Evolutionary conservation across 1,140 invertebrate species (phyloP), one percentile per base, ranked within the genome.

Genomic region (Thalassaphorura encarpata): DNA sequence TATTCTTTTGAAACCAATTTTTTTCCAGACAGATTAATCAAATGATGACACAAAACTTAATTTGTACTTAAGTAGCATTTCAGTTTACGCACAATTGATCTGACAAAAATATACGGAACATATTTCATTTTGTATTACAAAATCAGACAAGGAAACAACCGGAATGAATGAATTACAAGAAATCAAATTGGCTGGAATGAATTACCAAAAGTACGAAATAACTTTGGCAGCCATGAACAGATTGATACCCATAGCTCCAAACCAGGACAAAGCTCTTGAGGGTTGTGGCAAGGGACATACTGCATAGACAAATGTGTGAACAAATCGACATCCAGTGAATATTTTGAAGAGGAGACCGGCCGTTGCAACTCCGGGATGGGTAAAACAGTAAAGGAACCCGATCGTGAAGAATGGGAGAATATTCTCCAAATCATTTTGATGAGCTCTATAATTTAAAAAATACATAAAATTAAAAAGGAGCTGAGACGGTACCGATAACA

Each of bases 391-490:
- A 1, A 82, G 58, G 0, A 76, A 72, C 1, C 77, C 80, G 39
- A 79, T 69, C 1, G 76, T 62, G 8, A 82, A 72, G 71, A 83
- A 84, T 3, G 79, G 73, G 11, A 80, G 66, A 54, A 84, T 75
- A 61, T 83, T 85, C 67, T 85, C 83, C 48, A 85, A 60, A 65
- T 85, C 83, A 64, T 84, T 85, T 49, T 75, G 69, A 66, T 85
- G 83, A 16, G 80, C 79, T 61, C 82, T 81, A 63, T 2, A 70
- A 71, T 16, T 53, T 24, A 74, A 53, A 53, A 52, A 42, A 40
- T n/a, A 3, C 16, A 56, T n/a, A 18, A 8, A 48, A 26, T 49
- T 27, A n/a, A 24, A 47, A 47, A 55, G 40, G 15, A 16, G 26
- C 43, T 42, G 8, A 33, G 4, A 43, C 19, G 26, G 16, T 23